A percentile compares a stretch with the other conserved stretches of the same genome.
phyloP scores from a whole-genome alignment of 2,797 vertebrate species.

The Halcyon badia region DNA sequence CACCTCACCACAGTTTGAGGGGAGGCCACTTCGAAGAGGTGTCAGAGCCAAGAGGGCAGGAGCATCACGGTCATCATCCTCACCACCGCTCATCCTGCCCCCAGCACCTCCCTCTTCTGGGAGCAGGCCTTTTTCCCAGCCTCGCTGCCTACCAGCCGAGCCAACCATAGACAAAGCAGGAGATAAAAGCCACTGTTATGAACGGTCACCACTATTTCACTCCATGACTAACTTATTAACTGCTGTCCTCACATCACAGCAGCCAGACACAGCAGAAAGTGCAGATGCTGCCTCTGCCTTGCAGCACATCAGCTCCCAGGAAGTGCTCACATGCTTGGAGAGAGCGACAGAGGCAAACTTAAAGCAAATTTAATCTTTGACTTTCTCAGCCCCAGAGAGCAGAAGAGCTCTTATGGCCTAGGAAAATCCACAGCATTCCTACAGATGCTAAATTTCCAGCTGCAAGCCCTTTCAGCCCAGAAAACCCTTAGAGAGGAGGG shows the following conservation, averaged over 20 bases:
- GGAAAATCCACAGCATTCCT: rapidly evolving
- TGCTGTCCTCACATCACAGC: background rate
- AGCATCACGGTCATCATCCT: background rate
- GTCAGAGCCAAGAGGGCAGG: background rate
- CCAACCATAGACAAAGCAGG: background rate
- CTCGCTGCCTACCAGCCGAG: background rate
- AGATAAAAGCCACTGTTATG: background rate
- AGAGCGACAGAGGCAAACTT: rapidly evolving
- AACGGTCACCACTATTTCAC: background rate
- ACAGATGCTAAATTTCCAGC: rapidly evolving
- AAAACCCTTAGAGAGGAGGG: rapidly evolving
- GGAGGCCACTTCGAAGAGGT: background rate
- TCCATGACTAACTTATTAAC: conserved; percentile 36
- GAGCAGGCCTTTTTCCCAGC: background rate
- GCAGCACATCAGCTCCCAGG: background rate
- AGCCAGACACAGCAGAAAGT: background rate
- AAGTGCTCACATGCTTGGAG: rapidly evolving
- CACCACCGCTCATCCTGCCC: rapidly evolving
- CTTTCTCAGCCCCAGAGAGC: rapidly evolving
- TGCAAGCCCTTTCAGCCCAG: background rate
- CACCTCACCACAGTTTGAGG: background rate
- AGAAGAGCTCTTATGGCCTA: background rate
- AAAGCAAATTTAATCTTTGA: background rate
- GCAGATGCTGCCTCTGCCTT: background rate
- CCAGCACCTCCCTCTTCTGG: background rate